These are phyloP conservation scores for Perdix hodgsoniae DNA, from an alignment of 2,797 vertebrate genomes.

Conservation along the genomic window DNA sequence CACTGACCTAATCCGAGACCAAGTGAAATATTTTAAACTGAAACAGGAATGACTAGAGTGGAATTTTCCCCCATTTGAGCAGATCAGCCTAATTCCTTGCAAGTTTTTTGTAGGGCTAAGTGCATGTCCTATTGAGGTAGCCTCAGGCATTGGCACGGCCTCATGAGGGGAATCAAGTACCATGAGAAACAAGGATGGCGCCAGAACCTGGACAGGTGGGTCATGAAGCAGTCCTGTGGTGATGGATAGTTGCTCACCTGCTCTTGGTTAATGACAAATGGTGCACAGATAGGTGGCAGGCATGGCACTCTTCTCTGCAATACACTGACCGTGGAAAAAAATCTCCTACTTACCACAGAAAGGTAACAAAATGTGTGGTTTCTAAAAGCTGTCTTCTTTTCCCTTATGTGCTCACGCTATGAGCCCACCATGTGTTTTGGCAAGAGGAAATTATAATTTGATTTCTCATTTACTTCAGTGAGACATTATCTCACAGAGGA, in stretches of 20 bases:
- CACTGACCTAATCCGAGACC: not conserved
- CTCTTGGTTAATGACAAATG: not conserved
- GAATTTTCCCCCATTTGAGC: not conserved
- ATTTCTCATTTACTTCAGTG: not conserved
- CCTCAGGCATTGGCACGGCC: accelerated
- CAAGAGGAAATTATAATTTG: not conserved
- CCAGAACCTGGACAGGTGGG: accelerated
- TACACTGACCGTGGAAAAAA: not conserved
- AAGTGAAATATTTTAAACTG: not conserved
- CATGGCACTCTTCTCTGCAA: not conserved
- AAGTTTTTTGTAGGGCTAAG: not conserved
- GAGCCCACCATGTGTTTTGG: not conserved
- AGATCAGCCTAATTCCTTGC: not conserved
- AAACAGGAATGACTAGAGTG: not conserved
- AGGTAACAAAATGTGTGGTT: not conserved
- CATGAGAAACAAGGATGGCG: not conserved
- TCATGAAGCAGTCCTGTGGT: too few relatives aligned
- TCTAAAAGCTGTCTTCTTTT: not conserved
- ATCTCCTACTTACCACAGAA: not conserved
- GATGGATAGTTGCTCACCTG: not conserved
- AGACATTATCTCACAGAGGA: not conserved
- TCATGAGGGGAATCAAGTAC: not conserved
- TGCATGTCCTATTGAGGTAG: not conserved
- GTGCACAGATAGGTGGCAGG: too few relatives aligned
- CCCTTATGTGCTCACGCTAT: accelerated